Conservation (phyloP, 2,888 invertebrate species). For the Apamea sordens region DNA sequence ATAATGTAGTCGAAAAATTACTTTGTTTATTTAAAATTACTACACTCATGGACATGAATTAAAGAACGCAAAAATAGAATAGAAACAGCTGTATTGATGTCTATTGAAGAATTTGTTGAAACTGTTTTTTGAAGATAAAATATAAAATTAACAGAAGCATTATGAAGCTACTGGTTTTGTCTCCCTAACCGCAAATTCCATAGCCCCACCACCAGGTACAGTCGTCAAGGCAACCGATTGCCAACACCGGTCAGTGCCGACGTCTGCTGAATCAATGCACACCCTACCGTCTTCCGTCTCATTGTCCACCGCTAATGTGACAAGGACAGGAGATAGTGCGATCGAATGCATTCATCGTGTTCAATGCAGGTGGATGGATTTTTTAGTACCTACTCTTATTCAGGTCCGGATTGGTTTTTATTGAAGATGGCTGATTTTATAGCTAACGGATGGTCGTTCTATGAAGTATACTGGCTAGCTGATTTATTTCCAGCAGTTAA, state of each 20-base stretch:
- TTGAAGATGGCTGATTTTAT: slow-evolving; percentile 42
- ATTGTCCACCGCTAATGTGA: slow-evolving; percentile 56
- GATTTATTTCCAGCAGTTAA: slow-evolving; percentile 28
- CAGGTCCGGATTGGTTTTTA: slow-evolving; percentile 50
- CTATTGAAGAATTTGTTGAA: too few species aligned
- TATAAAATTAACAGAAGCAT: background rate
- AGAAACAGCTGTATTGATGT: background rate
- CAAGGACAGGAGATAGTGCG: slow-evolving; percentile 64
- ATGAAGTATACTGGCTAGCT: slow-evolving; percentile 6
- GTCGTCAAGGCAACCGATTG: slow-evolving; percentile 76
- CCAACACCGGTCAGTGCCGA: slow-evolving; percentile 68
- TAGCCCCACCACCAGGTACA: slow-evolving; percentile 58
- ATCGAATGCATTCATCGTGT: slow-evolving; percentile 64
- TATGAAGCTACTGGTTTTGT: background rate
- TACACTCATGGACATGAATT: background rate
- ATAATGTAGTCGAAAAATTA: background rate
- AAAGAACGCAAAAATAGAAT: background rate
- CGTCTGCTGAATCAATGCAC: slow-evolving; percentile 72
- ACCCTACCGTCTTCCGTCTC: slow-evolving; percentile 69
- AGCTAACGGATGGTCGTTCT: slow-evolving; percentile 15
- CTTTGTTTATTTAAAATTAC: background rate
- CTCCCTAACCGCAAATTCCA: slow-evolving; percentile 26
- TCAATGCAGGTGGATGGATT: slow-evolving; percentile 59
- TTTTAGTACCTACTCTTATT: slow-evolving; percentile 40
- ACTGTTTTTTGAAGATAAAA: background rate